Percentiles rank a stretch among this genome's conserved stretches.
Evolutionary conservation across 1,140 invertebrate genomes (phyloP).

Genomic region (Fopius arisanus): DNA sequence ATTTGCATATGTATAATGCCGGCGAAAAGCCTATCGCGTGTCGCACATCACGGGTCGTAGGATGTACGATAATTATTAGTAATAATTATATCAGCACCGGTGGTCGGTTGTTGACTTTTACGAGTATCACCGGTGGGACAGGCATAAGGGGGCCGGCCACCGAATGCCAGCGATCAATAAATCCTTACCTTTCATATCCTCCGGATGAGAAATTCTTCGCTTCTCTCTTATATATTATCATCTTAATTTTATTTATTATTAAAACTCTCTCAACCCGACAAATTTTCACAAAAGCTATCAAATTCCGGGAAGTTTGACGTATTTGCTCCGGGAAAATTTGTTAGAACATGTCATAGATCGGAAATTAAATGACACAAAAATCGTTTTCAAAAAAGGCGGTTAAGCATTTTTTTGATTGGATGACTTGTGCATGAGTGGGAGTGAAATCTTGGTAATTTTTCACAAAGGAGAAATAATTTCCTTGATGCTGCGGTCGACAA

Average conservation of each 20-base stretch:
- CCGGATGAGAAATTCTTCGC: conserved; percentile 5
- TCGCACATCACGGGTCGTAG: conserved; percentile 7
- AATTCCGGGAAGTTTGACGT: no score
- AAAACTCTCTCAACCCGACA: not conserved
- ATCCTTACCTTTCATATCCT: conserved; percentile 7
- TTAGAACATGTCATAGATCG: no score
- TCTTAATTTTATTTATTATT: not conserved
- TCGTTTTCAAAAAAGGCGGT: not conserved
- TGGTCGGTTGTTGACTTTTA: not conserved
- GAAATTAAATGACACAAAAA: no score
- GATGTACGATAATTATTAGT: conserved; percentile 23
- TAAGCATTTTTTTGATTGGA: not conserved
- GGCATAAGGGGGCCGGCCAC: not conserved
- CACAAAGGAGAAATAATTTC: conserved; percentile 2
- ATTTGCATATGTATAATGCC: conserved; percentile 7
- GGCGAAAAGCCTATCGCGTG: conserved; percentile 12
- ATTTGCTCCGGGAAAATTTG: no score
- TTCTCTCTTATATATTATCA: not conserved
- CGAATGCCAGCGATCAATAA: conserved; percentile 21
- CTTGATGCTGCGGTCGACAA: not conserved
- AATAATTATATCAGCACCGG: conserved; percentile 26
- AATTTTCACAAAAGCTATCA: no score
- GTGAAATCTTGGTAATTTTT: not conserved
- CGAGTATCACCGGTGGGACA: not conserved
- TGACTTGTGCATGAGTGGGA: not conserved